Conservation (phyloP, 2,797 vertebrate species). For the Chelidonichthys spinosus region DNA sequence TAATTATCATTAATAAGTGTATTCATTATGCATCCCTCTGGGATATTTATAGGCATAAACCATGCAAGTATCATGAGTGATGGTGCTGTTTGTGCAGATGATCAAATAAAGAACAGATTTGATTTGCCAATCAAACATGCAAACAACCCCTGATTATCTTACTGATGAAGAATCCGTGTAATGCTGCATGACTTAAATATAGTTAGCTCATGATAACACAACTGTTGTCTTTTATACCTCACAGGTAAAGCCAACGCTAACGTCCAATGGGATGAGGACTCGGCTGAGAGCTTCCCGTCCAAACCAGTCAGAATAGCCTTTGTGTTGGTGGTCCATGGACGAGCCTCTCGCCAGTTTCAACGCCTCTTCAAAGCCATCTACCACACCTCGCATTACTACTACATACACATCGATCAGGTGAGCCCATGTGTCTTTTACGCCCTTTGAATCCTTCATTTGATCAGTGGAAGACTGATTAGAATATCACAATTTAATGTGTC, state of each 20-base stretch:
- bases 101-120: slow-evolving; percentile 31
- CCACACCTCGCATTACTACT: slow-evolving; percentile 97
- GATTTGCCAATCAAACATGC: slow-evolving; percentile 47
- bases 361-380: slow-evolving; percentile 99
- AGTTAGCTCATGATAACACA: neutral
- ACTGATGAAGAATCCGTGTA: slow-evolving; percentile 4
- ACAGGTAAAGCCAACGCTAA: slow-evolving; percentile 95
- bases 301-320: slow-evolving; percentile 94
- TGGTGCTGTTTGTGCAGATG: slow-evolving; percentile 1
- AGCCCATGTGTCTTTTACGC: slow-evolving; percentile 16
- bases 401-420: slow-evolving; percentile 98
- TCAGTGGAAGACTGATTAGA: neutral
- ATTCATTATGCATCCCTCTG: slow-evolving; percentile 25
- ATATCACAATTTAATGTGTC: neutral
- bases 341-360: slow-evolving; percentile 94
- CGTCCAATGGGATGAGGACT: slow-evolving; percentile 96
- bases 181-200: slow-evolving; percentile 10
- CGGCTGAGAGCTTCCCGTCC: slow-evolving; percentile 87
- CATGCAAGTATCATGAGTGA: slow-evolving; percentile 17
- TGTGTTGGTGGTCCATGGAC: slow-evolving; percentile 95
- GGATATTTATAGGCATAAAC: slow-evolving; percentile 18
- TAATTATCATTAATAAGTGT: slow-evolving; percentile 26
- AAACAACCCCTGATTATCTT: slow-evolving; percentile 18
- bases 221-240: slow-evolving; percentile 24
- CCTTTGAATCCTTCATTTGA: neutral